Percentiles rank a stretch among this genome's conserved stretches.
Evolutionary conservation across 1,140 invertebrate genomes (phyloP).

Genomic region (Wiebesia pumilae): DNA sequence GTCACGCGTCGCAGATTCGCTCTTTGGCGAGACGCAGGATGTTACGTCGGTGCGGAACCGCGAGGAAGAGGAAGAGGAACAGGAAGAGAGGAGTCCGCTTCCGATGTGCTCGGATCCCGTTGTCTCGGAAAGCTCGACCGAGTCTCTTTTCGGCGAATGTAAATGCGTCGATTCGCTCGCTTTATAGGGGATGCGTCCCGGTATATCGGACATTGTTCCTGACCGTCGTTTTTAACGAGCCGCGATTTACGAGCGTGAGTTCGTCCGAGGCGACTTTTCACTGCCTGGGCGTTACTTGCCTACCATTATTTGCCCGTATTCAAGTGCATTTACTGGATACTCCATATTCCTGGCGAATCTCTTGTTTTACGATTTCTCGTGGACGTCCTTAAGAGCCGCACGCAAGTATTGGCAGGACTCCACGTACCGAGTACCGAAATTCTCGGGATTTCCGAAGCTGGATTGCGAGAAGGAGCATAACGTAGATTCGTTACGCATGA

Average conservation of each 20-base stretch:
- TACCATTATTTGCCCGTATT: too few relatives aligned
- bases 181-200: background rate
- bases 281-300: too few relatives aligned
- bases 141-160: background rate
- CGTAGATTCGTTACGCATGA: background rate
- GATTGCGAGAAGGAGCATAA: background rate
- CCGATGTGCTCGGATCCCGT: background rate
- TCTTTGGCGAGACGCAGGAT: background rate
- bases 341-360: too few relatives aligned
- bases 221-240: background rate
- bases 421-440: background rate
- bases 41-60: background rate
- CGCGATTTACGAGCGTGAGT: background rate
- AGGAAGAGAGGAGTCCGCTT: conserved; percentile 8
- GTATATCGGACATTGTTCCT: too few relatives aligned
- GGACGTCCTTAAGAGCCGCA: background rate
- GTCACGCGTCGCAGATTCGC: background rate
- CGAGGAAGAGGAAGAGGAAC: conserved; percentile 22
- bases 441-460: background rate
- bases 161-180: background rate
- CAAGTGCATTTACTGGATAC: too few relatives aligned
- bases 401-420: background rate
- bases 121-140: background rate
- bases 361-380: background rate
- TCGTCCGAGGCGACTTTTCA: background rate